A percentile compares a stretch with the other conserved stretches of the same genome.
Conservation (phyloP, 2,113 vertebrate genomes). For the Hydropotes inermis region DNA sequence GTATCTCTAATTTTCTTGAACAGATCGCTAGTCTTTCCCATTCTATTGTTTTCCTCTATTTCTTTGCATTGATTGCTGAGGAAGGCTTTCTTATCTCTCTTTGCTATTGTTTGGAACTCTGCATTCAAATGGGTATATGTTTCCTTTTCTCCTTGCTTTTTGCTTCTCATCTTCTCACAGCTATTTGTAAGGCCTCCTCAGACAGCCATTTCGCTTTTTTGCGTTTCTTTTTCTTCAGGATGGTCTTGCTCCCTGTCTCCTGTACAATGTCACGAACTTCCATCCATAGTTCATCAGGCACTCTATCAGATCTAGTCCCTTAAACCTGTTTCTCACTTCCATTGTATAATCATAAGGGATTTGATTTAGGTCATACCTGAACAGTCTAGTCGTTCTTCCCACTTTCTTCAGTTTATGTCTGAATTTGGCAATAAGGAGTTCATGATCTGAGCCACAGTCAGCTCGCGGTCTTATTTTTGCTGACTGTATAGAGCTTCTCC, state of each 20-base stretch:
- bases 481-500: neutral
- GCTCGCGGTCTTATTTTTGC: neutral
- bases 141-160: neutral
- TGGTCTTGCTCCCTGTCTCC: neutral
- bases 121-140: neutral
- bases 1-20: neutral
- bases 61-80: neutral
- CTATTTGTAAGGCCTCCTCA: neutral
- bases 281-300: neutral
- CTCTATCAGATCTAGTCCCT: neutral
- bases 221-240: neutral
- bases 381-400: neutral
- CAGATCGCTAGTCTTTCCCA: neutral
- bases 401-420: neutral
- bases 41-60: neutral
- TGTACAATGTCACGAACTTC: neutral
- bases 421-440: neutral
- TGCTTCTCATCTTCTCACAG: rapidly evolving
- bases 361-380: neutral
- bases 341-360: neutral
- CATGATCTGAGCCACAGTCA: neutral
- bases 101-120: neutral
- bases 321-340: neutral
- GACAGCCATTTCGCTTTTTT: neutral
- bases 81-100: neutral